phyloP scores from a whole-genome alignment of 2,797 vertebrate species.

The Vireo griseus region DNA sequence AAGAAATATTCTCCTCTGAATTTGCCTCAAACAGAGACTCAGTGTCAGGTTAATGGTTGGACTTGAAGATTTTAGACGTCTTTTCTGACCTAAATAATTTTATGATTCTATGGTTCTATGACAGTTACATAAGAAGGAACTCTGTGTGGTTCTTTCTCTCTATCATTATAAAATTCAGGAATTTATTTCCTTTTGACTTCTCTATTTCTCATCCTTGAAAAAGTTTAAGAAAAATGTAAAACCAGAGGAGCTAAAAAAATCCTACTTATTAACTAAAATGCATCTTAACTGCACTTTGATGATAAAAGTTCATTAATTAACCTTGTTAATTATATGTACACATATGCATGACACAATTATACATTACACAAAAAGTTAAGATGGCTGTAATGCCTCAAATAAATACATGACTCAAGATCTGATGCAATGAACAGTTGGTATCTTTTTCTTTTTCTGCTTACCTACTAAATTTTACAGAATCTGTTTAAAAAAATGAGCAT shows the following conservation, averaged over 20 bases:
- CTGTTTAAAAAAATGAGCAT: neutral
- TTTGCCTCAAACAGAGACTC: too few species aligned
- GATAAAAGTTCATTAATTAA: neutral
- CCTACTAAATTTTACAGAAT: neutral
- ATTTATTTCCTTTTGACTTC: neutral
- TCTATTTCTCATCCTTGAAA: neutral
- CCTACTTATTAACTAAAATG: neutral
- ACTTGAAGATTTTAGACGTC: fast-evolving
- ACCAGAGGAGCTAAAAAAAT: neutral
- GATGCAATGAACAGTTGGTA: neutral
- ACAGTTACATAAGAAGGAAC: neutral
- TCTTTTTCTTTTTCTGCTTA: neutral
- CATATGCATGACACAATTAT: neutral
- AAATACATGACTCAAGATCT: neutral
- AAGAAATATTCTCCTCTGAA: too few species aligned
- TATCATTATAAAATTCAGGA: neutral
- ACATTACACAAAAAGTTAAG: neutral
- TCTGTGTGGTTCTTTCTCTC: neutral
- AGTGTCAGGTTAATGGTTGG: neutral
- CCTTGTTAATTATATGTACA: neutral
- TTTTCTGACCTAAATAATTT: neutral
- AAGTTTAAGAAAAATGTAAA: neutral
- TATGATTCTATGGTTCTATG: neutral
- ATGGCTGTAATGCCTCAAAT: neutral
- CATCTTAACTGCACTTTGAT: neutral